These are phyloP conservation scores for Heteractis magnifica DNA, from an alignment of 92 coral and sea anemone genomes.

Conservation along the genomic window DNA sequence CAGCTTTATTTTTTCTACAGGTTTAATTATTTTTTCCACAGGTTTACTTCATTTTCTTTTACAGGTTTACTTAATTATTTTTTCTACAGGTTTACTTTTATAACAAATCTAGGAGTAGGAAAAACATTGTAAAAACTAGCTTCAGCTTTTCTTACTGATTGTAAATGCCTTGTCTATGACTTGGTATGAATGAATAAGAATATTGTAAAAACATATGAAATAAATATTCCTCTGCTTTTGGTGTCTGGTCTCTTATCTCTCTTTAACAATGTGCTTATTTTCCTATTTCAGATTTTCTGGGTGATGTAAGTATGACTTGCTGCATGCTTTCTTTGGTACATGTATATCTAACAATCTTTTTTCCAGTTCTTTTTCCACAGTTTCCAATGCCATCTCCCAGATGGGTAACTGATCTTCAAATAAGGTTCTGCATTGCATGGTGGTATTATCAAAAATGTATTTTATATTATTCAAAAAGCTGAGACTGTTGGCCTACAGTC, in stretches of 20 bases:
- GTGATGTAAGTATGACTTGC: neutral
- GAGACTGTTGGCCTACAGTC: too few relatives aligned
- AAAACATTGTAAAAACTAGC: constrained; percentile 2
- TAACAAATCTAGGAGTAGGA: neutral
- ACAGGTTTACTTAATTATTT: neutral
- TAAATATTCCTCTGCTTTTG: neutral
- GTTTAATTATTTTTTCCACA: neutral
- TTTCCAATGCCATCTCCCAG: neutral
- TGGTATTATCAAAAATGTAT: neutral
- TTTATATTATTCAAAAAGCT: too few relatives aligned
- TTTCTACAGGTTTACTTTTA: neutral
- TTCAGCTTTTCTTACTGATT: neutral
- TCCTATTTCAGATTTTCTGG: neutral
- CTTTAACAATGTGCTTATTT: neutral
- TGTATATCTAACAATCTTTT: neutral
- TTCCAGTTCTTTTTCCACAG: neutral
- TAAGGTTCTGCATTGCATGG: neutral
- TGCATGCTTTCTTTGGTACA: neutral
- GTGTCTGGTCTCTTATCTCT: neutral
- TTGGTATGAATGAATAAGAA: neutral
- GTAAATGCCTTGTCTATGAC: constrained; percentile 6
- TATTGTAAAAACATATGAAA: neutral
- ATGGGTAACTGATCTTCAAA: neutral
- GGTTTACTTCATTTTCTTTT: neutral
- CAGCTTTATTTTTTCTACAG: neutral